Evolutionary conservation across 2,113 vertebrate species (phyloP), one percentile per base, ranked within the genome.

Genomic region (Bothrops jararaca): DNA sequence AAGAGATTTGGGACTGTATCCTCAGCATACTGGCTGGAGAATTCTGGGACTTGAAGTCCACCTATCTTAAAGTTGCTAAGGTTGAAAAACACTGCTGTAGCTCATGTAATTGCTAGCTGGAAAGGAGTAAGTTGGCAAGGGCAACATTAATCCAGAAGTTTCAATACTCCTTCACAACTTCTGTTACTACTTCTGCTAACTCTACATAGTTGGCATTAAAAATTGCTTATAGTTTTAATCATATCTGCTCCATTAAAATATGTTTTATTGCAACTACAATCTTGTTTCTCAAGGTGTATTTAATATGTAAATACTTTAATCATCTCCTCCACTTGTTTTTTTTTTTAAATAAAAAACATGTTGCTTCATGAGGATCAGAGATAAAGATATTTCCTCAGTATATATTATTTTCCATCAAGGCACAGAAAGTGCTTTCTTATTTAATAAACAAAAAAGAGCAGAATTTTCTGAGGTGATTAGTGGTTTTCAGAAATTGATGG

Each of bases 131-230:
- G 34, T 39, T 39, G 69, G 69, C 34, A 80, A 80, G 34, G 34
- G 34, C 69, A 39, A 22, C 18, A 39, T 80, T 22, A 39, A 39
- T 39, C 34, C n/a, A 39, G 34, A 80, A 39, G 69, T 93, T 95
- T 95, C 91, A 53, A 29, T 87, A 89, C n/a, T 91, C 87, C 56
- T 39, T 90, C 91, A 93, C 26, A 92, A 69, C 85, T 92, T 69
- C 85, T 91, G 85, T 88, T 92, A 91, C 86, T 0, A 0, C 45
- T 89, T 85, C 3, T 42, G 48, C 39, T 87, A 24, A 88, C 50
- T n/a, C 52, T 20, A 80, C 34, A 74, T 74, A 26, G 0, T 0
- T 9, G 69, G 87, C 52, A 52, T 93, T 88, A 93, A 86, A 91
- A 86, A 45, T 52, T 1, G 11, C 53, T n/a, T 18, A 8, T 86